Evolutionary conservation across 1,140 invertebrate genomes (phyloP), one percentile per base, ranked within the genome.

Genomic region (Drosophila ironensis): DNA sequence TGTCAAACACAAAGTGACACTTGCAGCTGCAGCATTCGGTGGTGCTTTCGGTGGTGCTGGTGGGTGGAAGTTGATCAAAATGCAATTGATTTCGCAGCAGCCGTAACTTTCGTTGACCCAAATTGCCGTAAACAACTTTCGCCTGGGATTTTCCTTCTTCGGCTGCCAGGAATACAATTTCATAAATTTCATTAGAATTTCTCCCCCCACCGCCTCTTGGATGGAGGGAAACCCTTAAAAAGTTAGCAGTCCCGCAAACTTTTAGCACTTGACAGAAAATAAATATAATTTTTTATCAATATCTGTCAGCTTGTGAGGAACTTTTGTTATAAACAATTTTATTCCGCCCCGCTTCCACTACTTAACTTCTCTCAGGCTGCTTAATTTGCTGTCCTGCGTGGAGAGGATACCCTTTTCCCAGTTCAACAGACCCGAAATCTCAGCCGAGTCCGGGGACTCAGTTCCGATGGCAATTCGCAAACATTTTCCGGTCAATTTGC

Each of bases 401-500:
- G 25, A 11, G 22, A 17, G 60, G 25, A 51, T 50, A 20, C 4
- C 12, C 14, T n/a, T 46, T 7, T 19, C 16, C 30, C 30, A 69
- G 3, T 33, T 73, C 42, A 60, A 78, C 72, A 70, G 69, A 41
- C 63, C 30, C 30, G 7, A 56, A 82, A 84, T 84, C 78, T 72
- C 68, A 12, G 61, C 38, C 37, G 25, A 50, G 66, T 48, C 53
- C 14, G 24, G 33, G 30, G 47, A 52, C 20, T 38, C 38, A 76
- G 71, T 82, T 81, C 77, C 77, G 77, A 61, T 67, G 46, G 64
- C 80, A 84, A 84, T 84, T 86, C 80, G 80, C 76, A 86, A 84
- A 84, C 80, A 84, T 84, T 84, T 84, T 84, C 80, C 80, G 80
- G 71, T 84, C 80, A 84, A 84, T 84, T 86, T 84, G 70, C 53